Base-by-base conservation (phyloP, 2,113 vertebrate species). In the Orycteropus afer region DNA sequence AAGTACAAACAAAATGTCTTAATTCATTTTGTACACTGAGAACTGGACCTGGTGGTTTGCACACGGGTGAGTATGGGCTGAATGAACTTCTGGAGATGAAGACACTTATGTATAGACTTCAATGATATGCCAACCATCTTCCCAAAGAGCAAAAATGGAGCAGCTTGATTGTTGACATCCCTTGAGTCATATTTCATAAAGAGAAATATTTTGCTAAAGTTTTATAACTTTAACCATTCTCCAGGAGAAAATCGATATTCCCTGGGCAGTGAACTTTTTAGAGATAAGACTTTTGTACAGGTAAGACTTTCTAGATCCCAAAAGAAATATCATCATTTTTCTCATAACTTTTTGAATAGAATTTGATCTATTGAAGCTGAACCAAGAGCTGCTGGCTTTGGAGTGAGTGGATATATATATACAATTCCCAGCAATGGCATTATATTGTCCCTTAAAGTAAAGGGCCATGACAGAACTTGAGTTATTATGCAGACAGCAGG, bases 311-410 rank as follows among this genome's bases (percentile, higher is more conserved):
- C 23, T 67, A n/a, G 7, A 1, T 89, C 90, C 84, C 18, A 37
- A 69, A 93, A 90, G 90, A 34, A 88, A 59, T 80, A 23, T 71
- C 37, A 37, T 71, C 40, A 84, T 94, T 93, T 92, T 96, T 77
- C 74, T 97, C 84, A 87, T 61, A 0, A 85, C 76, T 32, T 96
- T 97, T 83, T 84, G 69, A 96, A 93, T 83, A 82, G 82, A 85
- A 71, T 67, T 94, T 96, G 91, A 80, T 88, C 92, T 94, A 95
- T 96, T 94, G 96, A 98, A 97, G 96, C 29, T 76, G 67, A 97
- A 88, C 18, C 37, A 76, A 82, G 91, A n/a, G 61, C 51, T 63
- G 7, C 14, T 86, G 32, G 85, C 23, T 90, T 97, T 97, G 51
- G 49, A 95, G 85, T 94, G 29, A 95, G 88, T 94, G 32, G n/a